A percentile compares a stretch with the other conserved stretches of the same genome.
Evolutionary conservation across 1,140 invertebrate species (phyloP).

Genomic region (Hetaerina americana): DNA sequence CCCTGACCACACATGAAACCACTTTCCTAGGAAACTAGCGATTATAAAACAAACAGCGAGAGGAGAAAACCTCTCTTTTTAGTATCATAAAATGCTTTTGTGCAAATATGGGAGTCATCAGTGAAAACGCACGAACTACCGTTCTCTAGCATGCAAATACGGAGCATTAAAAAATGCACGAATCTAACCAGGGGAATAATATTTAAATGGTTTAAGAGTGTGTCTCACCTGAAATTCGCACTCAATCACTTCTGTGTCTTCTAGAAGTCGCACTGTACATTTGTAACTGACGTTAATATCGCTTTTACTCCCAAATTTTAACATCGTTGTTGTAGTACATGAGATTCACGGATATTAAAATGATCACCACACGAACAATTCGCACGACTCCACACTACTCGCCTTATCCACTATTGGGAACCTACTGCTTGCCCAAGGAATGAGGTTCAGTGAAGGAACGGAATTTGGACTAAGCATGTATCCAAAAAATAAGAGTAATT

Average conservation of each 20-base stretch:
- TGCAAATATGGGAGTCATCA: too few species aligned
- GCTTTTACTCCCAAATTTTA: slow-evolving; percentile 64
- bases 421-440: slow-evolving; percentile 4
- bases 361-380: not conserved
- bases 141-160: too few species aligned
- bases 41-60: too few species aligned
- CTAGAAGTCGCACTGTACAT: slow-evolving; percentile 83
- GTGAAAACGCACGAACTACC: too few species aligned
- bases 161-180: too few species aligned
- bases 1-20: too few species aligned
- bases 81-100: too few species aligned
- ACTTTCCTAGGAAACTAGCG: too few species aligned
- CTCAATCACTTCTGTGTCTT: slow-evolving; percentile 88
- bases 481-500: slow-evolving; percentile 14
- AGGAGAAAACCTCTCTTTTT: too few species aligned
- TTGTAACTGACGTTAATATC: slow-evolving; percentile 79
- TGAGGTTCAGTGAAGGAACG: slow-evolving; percentile 1
- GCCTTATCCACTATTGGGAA: slow-evolving; percentile 3
- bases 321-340: slow-evolving; percentile 33
- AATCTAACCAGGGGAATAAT: too few species aligned
- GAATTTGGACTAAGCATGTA: slow-evolving; percentile 7
- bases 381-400: slow-evolving; percentile 1
- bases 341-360: slow-evolving; percentile 2
- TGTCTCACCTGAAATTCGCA: slow-evolving; percentile 84
- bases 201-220: too few species aligned